Base-by-base conservation (phyloP, 2,888 invertebrate genomes). In the Chrysodeixis includens region DNA sequence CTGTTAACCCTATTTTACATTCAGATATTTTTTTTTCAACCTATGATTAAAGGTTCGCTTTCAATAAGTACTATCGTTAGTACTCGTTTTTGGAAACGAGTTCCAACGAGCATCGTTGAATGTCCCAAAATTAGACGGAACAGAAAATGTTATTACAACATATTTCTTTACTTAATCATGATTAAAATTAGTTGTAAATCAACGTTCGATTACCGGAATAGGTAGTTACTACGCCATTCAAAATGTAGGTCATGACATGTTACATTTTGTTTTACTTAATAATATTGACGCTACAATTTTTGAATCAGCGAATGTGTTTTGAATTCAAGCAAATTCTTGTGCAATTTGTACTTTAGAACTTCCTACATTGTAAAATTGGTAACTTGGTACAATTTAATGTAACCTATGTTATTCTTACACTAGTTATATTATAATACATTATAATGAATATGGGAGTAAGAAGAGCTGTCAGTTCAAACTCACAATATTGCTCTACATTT, bases 231-330 rank as follows among this genome's bases (percentile, higher is more conserved):
- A 9, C 16, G 16, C 18, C 9, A 70, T 20, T 66, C 57, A 55
- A 71, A 75, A 78, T 62, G 63, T 77, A 69, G 80, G 68, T 53
- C 74, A 44, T 58, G 26, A 10, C 2, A 20, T 44, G 20, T 55
- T 67, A 20, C 16, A 40, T n/a, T 59, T 18, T 10, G 16, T 2
- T 22, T 8, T n/a, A 26, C 12, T 3, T 7, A 30, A 49, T 66
- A 54, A 55, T 58, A 75, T 30, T 22, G 66, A 70, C 16, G 30
- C 26, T 54, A 53, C 57, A 56, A 16, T 54, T 68, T 44, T 64
- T 10, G 20, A 62, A 70, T 65, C 56, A 35, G 62, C 22, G 52
- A 60, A 70, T 68, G 75, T 79, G 68, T 61, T 63, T 40, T 66
- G 44, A 63, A n/a, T 62, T 30, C 56, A 18, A 26, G 18, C 18